Conservation (phyloP, 2,797 vertebrate genomes). For the Sandelia bainsii region DNA sequence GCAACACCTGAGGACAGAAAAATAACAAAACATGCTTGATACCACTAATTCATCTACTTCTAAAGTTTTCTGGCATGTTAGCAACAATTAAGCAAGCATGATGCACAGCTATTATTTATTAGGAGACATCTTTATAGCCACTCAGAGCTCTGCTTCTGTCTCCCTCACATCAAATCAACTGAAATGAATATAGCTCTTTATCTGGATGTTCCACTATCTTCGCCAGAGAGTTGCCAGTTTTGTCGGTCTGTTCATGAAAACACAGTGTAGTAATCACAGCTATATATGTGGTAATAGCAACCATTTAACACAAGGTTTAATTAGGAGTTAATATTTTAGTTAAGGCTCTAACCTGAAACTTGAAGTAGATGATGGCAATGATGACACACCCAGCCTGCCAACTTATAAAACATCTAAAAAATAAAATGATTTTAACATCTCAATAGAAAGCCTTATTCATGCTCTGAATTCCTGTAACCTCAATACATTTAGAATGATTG, state of each 20-base stretch:
- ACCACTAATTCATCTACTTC: neutral
- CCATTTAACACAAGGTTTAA: neutral
- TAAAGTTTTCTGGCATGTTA: neutral
- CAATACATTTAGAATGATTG: too few relatives aligned
- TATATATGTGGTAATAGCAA: neutral
- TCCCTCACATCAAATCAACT: neutral
- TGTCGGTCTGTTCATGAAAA: neutral
- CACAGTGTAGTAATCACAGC: neutral
- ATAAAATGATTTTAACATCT: too few relatives aligned
- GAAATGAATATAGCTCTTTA: too few relatives aligned
- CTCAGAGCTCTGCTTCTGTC: neutral
- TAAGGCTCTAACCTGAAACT: too few relatives aligned
- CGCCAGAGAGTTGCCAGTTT: neutral
- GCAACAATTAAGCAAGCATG: neutral
- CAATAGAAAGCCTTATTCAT: too few relatives aligned
- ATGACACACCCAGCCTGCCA: too few relatives aligned
- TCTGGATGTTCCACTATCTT: neutral
- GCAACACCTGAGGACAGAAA: neutral
- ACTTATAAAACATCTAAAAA: too few relatives aligned
- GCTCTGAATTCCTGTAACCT: too few relatives aligned
- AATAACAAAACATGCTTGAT: neutral
- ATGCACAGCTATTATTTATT: too few relatives aligned
- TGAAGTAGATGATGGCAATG: too few relatives aligned
- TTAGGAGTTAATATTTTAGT: neutral
- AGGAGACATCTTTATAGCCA: too few relatives aligned